Conservation (phyloP, 2,797 vertebrate species). For the Crocidura indochinensis region DNA sequence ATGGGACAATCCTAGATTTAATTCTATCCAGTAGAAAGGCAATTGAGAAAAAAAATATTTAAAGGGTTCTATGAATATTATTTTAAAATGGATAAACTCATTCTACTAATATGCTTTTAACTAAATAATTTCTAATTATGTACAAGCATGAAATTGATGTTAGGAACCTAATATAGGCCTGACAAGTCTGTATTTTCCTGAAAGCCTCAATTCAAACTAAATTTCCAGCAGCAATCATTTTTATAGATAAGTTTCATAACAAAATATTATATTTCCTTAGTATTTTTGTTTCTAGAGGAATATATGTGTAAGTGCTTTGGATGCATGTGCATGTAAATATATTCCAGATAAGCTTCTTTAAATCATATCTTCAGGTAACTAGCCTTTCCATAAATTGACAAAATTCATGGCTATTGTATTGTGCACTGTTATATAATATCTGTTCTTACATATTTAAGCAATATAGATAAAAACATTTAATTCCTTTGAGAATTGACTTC, state of each 20-base stretch:
- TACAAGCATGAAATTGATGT: constrained; percentile 81
- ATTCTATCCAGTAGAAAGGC: constrained; percentile 66
- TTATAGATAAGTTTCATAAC: constrained; percentile 81
- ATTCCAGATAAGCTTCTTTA: background rate
- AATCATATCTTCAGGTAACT: background rate
- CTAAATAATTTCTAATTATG: constrained; percentile 79
- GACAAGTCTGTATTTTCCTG: constrained; percentile 82
- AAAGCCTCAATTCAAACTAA: constrained; percentile 81
- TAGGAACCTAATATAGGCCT: constrained; percentile 83
- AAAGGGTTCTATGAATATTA: constrained; percentile 73
- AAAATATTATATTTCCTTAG: constrained; percentile 74
- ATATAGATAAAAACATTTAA: background rate
- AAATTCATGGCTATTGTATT: background rate
- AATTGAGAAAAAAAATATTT: constrained; percentile 67
- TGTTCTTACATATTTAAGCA: background rate
- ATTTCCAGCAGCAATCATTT: constrained; percentile 82
- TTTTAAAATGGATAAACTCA: constrained; percentile 78
- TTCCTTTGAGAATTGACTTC: background rate
- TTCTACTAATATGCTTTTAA: constrained; percentile 80
- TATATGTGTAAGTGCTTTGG: background rate
- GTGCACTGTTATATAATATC: background rate
- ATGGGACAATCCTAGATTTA: constrained; percentile 79
- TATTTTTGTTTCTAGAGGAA: constrained; percentile 14
- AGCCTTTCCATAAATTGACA: background rate
- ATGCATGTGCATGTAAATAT: background rate